A percentile compares a stretch with the other conserved stretches of the same genome.
Evolutionary conservation across 1,140 invertebrate species (phyloP).

Genomic region (Aphaenogaster rudis): DNA sequence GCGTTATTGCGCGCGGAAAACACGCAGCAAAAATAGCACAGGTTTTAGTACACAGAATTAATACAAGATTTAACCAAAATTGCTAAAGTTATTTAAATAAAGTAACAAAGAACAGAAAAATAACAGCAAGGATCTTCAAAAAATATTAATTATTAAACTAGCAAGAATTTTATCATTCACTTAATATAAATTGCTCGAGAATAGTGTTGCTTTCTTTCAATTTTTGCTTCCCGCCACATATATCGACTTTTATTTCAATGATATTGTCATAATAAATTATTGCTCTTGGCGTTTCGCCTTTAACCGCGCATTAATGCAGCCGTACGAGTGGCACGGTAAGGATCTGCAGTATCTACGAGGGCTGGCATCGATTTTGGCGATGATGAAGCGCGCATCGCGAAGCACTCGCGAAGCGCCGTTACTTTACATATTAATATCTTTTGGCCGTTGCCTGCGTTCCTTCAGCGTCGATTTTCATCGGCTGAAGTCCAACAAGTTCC

Average conservation of each 20-base stretch:
- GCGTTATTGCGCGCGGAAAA: slow-evolving; percentile 48
- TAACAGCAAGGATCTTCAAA: not conserved
- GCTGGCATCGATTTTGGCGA: slow-evolving; percentile 68
- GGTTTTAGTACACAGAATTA: not conserved
- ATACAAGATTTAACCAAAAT: not conserved
- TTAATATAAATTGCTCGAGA: not conserved
- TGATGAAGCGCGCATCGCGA: slow-evolving; percentile 59
- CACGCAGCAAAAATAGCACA: not conserved
- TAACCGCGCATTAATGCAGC: slow-evolving; percentile 50
- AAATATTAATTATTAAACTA: slow-evolving; percentile 1
- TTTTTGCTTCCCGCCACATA: not conserved
- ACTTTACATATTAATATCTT: slow-evolving; percentile 77
- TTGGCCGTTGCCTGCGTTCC: slow-evolving; percentile 59
- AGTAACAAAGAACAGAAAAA: not conserved
- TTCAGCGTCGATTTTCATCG: slow-evolving; percentile 38
- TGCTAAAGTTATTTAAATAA: not conserved
- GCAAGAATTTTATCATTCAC: not conserved
- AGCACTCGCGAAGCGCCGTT: slow-evolving; percentile 54
- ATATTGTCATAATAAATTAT: slow-evolving; percentile 22
- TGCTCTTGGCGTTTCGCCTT: slow-evolving; percentile 13
- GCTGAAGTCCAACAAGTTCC: slow-evolving; percentile 26
- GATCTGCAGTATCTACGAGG: slow-evolving; percentile 38
- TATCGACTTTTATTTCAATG: slow-evolving; percentile 35
- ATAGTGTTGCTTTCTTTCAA: not conserved
- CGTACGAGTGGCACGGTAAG: slow-evolving; percentile 9